Conservation (phyloP, 1,140 invertebrate genomes). For the Limonius californicus region DNA sequence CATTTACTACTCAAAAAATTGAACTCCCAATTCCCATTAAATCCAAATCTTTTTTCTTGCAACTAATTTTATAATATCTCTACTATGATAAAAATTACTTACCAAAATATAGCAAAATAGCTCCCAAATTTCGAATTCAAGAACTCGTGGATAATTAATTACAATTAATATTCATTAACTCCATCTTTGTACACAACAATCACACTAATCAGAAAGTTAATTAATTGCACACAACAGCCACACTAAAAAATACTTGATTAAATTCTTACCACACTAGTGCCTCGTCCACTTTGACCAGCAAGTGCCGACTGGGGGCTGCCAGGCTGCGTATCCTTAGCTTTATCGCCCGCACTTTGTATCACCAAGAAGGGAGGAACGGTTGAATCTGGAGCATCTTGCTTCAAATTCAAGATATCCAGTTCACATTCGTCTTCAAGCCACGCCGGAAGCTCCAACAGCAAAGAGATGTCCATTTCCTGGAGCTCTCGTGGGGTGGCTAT, state of each 20-base stretch:
- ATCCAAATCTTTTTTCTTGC: too few species aligned
- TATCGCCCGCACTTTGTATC: constrained; percentile 82
- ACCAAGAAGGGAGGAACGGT: constrained; percentile 83
- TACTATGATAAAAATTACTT: too few species aligned
- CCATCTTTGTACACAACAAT: too few species aligned
- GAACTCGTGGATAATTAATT: too few species aligned
- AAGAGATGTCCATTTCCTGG: constrained; percentile 94
- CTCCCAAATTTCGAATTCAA: too few species aligned
- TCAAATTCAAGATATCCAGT: constrained; percentile 81
- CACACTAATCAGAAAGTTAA: neutral
- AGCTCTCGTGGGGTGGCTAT: constrained; percentile 94
- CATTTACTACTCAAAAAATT: too few species aligned
- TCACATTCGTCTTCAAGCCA: constrained; percentile 96
- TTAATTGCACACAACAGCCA: too few species aligned
- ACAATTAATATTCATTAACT: too few species aligned
- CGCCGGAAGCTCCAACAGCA: constrained; percentile 81
- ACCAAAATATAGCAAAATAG: too few species aligned
- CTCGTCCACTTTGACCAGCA: constrained; percentile 80
- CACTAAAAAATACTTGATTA: too few species aligned
- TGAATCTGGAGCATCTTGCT: constrained; percentile 57
- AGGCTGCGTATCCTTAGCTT: constrained; percentile 50
- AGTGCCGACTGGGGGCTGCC: constrained; percentile 61
- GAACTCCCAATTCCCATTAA: too few species aligned
- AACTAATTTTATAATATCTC: too few species aligned
- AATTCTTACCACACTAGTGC: constrained; percentile 78